Evolutionary conservation across 2,888 invertebrate genomes (phyloP).

Genomic region (Hemicrepidius hirtus): DNA sequence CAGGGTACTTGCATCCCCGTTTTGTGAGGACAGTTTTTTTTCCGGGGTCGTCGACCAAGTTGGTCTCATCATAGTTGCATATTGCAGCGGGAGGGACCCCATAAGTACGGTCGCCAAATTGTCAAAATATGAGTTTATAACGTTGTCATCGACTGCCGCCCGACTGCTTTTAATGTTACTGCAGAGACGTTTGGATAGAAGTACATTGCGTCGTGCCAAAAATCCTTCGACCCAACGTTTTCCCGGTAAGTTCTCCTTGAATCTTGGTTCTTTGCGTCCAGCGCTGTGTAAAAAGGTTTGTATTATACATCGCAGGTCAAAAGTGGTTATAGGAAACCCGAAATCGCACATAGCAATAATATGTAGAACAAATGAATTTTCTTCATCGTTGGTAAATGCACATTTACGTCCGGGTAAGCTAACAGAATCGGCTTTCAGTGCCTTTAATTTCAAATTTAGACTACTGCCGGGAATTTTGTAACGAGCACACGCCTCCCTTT

Average conservation of each 20-base stretch:
- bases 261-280: too few relatives aligned
- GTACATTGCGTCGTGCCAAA: too few relatives aligned
- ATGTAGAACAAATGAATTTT: too few relatives aligned
- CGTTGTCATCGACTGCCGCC: neutral
- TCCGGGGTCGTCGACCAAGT: neutral
- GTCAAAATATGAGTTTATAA: neutral
- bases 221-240: too few relatives aligned
- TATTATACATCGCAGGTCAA: neutral
- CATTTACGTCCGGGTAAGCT: neutral
- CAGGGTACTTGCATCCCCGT: conserved; percentile 1
- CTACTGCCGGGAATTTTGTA: neutral
- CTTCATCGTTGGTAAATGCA: too few relatives aligned
- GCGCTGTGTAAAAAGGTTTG: neutral
- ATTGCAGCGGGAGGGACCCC: neutral
- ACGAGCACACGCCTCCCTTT: neutral
- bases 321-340: conserved; percentile 1
- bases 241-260: too few relatives aligned
- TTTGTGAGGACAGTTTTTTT: neutral
- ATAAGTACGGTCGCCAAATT: neutral
- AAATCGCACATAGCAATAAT: neutral
- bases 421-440: neutral
- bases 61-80: neutral
- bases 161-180: too few relatives aligned
- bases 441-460: neutral
- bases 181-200: too few relatives aligned